These are phyloP conservation scores for Hippasteria phrygiana DNA, from an alignment of 53 echinoderm and acorn worm genomes.

Conservation along the genomic window DNA sequence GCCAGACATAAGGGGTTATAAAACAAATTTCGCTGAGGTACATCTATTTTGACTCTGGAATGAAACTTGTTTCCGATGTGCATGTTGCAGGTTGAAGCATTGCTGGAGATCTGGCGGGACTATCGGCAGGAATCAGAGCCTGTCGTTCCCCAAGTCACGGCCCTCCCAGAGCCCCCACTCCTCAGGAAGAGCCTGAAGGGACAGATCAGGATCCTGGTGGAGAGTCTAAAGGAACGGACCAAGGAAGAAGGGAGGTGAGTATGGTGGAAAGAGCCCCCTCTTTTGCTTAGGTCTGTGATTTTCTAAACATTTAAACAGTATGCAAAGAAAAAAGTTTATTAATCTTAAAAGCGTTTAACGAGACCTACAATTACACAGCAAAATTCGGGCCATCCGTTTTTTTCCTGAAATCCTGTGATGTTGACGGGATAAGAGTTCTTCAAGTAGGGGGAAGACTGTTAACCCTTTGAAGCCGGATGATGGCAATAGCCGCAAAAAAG, in stretches of 20 bases:
- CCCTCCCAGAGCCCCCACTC: conserved; percentile 88
- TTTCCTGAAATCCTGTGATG: too few relatives aligned
- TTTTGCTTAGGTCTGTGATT: background rate
- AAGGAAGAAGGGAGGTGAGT: conserved; percentile 66
- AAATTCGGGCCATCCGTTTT: too few relatives aligned
- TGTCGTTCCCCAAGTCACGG: conserved; percentile 12
- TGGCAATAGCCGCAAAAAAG: too few relatives aligned
- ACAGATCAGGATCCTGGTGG: conserved; percentile 88
- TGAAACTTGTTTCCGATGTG: background rate
- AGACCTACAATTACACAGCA: too few relatives aligned
- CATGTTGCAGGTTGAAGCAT: conserved; percentile 77
- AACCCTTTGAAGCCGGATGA: too few relatives aligned
- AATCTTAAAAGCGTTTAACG: too few relatives aligned
- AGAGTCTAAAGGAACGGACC: conserved; percentile 84
- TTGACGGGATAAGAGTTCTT: too few relatives aligned
- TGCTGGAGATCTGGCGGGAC: conserved; percentile 94
- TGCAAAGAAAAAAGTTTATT: too few relatives aligned
- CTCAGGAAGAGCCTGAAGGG: conserved; percentile 83
- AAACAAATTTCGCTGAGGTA: too few relatives aligned
- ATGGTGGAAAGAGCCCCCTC: background rate
- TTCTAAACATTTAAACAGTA: too few relatives aligned
- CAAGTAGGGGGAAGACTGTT: too few relatives aligned
- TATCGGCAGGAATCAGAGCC: conserved; percentile 78
- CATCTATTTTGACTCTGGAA: background rate
- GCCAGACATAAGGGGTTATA: too few relatives aligned